phyloP scores from a whole-genome alignment of 2,113 vertebrate species.

The Burhinus oedicnemus region DNA sequence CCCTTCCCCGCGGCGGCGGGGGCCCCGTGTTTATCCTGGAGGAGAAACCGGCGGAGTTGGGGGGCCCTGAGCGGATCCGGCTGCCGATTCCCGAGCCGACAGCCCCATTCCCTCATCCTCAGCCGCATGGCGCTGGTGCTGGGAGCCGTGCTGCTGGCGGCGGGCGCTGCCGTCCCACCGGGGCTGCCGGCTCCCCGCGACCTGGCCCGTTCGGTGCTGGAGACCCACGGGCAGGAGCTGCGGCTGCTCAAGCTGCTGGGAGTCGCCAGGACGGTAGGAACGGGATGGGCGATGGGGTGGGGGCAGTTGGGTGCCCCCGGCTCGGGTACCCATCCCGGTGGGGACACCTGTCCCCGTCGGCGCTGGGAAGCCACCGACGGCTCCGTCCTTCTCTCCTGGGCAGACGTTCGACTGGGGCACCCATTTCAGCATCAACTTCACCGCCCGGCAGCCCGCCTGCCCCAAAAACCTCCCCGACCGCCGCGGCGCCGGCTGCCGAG shows the following conservation, averaged over 20 bases:
- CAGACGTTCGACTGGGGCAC: conserved; percentile 47
- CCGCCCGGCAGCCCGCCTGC: conserved; percentile 29
- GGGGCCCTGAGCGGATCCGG: neutral
- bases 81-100: no score
- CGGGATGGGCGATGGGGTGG: rapidly evolving
- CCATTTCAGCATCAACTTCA: conserved; percentile 63
- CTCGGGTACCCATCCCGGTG: no score
- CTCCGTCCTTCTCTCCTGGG: neutral
- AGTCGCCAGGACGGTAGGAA: conserved; percentile 32
- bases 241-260: conserved; percentile 28
- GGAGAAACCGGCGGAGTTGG: neutral
- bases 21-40: neutral
- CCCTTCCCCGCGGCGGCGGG: neutral
- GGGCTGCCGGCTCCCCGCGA: neutral
- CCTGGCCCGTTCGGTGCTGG: neutral
- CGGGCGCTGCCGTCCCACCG: neutral
- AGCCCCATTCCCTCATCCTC: no score
- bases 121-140: neutral
- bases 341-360: no score
- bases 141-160: neutral
- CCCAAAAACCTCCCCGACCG: neutral
- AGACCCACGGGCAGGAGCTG: conserved; percentile 44
- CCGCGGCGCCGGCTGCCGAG: neutral
- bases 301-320: no score
- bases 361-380: neutral